Conservation (phyloP, 1,140 invertebrate species). For the Anastatus disparis region DNA sequence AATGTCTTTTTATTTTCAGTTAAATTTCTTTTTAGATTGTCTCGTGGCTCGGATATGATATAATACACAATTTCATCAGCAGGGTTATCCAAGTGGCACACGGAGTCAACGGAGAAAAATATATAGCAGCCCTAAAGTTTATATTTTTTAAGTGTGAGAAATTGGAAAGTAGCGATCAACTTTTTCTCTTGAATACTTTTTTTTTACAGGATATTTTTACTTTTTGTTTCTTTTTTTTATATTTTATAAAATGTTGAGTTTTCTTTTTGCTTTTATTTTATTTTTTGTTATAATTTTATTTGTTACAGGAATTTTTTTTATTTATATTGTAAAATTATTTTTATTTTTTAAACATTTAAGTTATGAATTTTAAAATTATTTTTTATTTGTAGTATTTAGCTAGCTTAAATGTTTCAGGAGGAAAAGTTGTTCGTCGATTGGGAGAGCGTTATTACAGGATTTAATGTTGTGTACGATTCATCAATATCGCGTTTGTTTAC, state of each 20-base stretch:
- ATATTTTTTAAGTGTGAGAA: conserved; percentile 17
- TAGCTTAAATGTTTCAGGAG: conserved; percentile 45
- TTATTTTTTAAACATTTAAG: not conserved
- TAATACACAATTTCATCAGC: conserved; percentile 64
- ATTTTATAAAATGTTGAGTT: not conserved
- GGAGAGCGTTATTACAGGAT: conserved; percentile 9
- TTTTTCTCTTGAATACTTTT: conserved; percentile 55
- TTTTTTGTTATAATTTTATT: conserved; percentile 1
- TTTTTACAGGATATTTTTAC: conserved; percentile 18
- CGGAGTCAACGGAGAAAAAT: not conserved
- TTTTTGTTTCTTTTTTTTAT: conserved; percentile 19
- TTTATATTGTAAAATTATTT: not conserved
- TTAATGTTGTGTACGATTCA: too few species aligned
- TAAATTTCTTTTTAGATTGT: conserved; percentile 42
- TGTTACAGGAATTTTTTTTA: not conserved
- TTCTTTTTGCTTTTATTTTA: not conserved
- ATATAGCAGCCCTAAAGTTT: too few species aligned
- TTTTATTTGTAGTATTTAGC: not conserved
- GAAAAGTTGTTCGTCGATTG: conserved; percentile 57
- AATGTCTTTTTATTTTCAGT: conserved; percentile 26
- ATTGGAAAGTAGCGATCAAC: conserved; percentile 49
- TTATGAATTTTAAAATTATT: not conserved
- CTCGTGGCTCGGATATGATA: conserved; percentile 75
- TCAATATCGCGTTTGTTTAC: too few species aligned
- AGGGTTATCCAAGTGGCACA: conserved; percentile 67